Evolutionary conservation across 2,113 vertebrate species (phyloP), one percentile per base, ranked within the genome.

Genomic region (Trinectes maculatus): DNA sequence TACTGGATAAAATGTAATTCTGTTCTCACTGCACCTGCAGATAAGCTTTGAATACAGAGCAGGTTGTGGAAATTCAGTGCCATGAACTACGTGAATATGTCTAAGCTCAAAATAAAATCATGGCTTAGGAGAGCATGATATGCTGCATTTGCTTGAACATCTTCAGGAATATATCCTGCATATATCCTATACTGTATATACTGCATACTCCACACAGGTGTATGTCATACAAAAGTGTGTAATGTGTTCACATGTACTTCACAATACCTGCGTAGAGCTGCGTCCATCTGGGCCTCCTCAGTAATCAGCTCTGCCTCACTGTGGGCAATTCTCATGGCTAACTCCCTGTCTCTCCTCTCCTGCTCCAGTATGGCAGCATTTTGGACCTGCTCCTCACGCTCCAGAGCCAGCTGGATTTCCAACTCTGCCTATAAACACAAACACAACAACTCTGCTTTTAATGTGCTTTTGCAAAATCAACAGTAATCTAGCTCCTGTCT

Each of bases 291-390:
- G 7, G 89, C 87, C 33, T 98, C 97, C 0, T 99, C 97, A 1
- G 80, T 94, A 89, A 98, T 98, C 78, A 99, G 96, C 71, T 99
- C 98, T 0, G 96, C 91, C 54, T 99, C 97, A 0, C 92, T 98
- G 85, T 96, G 96, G 37, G 96, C 98, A 16, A 99, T 99, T 28
- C 98, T 91, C 93, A 99, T 95, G 12, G 98, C 98, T 55, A 99
- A 89, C 77, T 99, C 98, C 6, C 94, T 80, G 87, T 99, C 98
- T 26, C 98, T 89, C 16, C 94, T 95, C 43, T 99, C 98, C 90
- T 99, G 98, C 59, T 98, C 97, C 72, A 96, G 68, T 1, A 98
- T 77, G 0, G 95, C 74, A 58, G 95, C 90, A 5, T 87, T 93
- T 85, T 96, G 96, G 15, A 79, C 91, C 71, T 96, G 94, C 76